Percentiles rank a stretch among this genome's conserved stretches.
These are phyloP conservation scores for Unio delphinus DNA, from an alignment of 2,888 invertebrate species.

Conservation along the genomic window DNA sequence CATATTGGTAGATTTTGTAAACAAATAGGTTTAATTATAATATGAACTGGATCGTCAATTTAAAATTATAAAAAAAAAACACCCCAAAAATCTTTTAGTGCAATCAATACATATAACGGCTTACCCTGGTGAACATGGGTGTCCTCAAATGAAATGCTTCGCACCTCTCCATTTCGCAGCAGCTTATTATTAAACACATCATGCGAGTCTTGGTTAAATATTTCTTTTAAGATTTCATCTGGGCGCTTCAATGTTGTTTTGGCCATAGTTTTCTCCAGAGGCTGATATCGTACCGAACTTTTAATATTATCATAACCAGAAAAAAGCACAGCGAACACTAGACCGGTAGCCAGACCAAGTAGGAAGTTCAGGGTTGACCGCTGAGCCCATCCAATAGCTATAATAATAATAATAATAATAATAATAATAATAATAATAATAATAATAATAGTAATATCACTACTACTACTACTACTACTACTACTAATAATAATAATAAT, in stretches of 20 bases:
- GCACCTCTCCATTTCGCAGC: not conserved
- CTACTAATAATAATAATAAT: too few relatives aligned
- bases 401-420: too few relatives aligned
- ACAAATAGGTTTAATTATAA: too few relatives aligned
- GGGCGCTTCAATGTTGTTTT: not conserved
- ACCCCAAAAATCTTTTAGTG: too few relatives aligned
- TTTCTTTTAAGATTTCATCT: too few relatives aligned
- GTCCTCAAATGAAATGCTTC: conserved; percentile 10
- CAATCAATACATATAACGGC: not conserved
- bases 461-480: too few relatives aligned
- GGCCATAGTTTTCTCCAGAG: conserved; percentile 1
- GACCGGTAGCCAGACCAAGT: conserved; percentile 34
- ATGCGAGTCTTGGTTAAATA: too few relatives aligned
- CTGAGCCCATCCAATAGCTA: conserved; percentile 10
- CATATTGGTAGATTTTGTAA: too few relatives aligned
- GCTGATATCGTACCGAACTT: conserved; percentile 1
- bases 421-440: too few relatives aligned
- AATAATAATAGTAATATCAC: too few relatives aligned
- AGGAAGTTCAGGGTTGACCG: conserved; percentile 29
- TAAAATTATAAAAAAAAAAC: too few relatives aligned
- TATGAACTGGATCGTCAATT: too few relatives aligned
- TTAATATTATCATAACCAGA: conserved; percentile 9
- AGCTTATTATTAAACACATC: not conserved
- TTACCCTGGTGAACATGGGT: conserved; percentile 14
- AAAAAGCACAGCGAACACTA: conserved; percentile 24